Base-by-base conservation (phyloP, 2,113 vertebrate genomes). In the Lamprotornis superbus region DNA sequence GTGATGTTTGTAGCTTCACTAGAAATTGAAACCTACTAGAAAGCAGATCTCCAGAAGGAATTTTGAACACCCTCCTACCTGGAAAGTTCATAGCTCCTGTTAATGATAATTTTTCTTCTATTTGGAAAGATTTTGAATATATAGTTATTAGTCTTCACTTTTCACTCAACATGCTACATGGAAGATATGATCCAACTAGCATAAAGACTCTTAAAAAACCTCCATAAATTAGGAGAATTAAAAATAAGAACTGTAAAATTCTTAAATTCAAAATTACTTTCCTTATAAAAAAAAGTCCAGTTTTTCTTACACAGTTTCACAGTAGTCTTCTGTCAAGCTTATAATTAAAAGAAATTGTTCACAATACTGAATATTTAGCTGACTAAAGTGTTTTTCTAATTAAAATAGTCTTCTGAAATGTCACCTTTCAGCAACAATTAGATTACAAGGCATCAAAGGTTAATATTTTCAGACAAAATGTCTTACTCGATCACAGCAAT, bases 391-490 rank as follows among this genome's bases (percentile, higher is more conserved):
- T 63, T 93, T 74, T 86, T 50, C 64, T 78, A 83, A 86, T 86
- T 88, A 86, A 91, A 94, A 93, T 13, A 80, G 55, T 68, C 71
- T 90, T 88, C 63, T 77, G 63, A 94, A 95, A 86, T 60, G 67
- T 39, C 85, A 74, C 25, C 40, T 87, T 95, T 93, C 83, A 90
- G 63, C 69, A 91, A 75, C 27, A 90, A 79, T 82, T 87, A 84
- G 77, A 94, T 69, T 70, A 79, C 52, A 74, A 77, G 49, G 42
- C 64, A 83, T 53, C 78, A 95, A 59, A 90, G 15, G 7, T 76
- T 87, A 89, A 94, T 52, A 67, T 15, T 77, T 96, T 31, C 28
- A 78, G 65, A 93, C 52, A 60, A 87, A 90, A 91, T 35, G 79
- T 74, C 95, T 90, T 86, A 90, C 67, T 83, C 0, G 24, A 90